Evolutionary conservation across 2,888 invertebrate genomes (phyloP), one percentile per base, ranked within the genome.

Genomic region (Ormyrus pomaceus): DNA sequence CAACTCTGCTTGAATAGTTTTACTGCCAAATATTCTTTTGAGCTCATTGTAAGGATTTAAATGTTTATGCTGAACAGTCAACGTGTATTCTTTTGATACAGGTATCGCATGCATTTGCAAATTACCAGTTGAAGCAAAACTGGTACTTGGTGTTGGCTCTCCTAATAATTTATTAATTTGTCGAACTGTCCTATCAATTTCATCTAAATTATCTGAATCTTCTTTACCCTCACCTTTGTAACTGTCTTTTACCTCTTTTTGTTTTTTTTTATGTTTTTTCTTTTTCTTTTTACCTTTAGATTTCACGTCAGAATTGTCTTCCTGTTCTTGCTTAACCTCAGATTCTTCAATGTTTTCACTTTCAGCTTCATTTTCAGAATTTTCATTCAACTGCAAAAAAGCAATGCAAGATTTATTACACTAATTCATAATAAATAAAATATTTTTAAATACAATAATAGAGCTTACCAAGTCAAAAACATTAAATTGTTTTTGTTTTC

Each of bases 1-100:
- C 84, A 85, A 92, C 92, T 95, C 95, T 74, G 93, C 93, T 90
- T 95, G 95, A 45, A 96, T 93, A 74, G 95, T 95, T 90, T 94
- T 94, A 34, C 95, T 94, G 45, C 96, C 96, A 92, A 96, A 96
- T 86, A 96, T 95, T 87, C 94, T 93, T 82, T 95, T 95, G 88
- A 96, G 92, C 91, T 96, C 96, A 91, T 95, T 95, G 83, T 95
- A 95, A 10, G 95, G 94, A 91, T 96, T 96, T 45, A 96, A 91
- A 89, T 95, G 93, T 87, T 95, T 95, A 82, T 93, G 92, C 83
- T 95, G 95, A 48, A 95, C 93, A 70, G 91, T 91, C 9, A 96
- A 91, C 55, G 95, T 89, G 62, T 93, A 91, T 84, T 93, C 92
- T 69, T 87, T 89, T 11, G 84, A 83, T 78, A 79, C 84, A 74